These are phyloP conservation scores for Squalus acanthias DNA, from an alignment of 2,797 vertebrate species.

Conservation along the genomic window DNA sequence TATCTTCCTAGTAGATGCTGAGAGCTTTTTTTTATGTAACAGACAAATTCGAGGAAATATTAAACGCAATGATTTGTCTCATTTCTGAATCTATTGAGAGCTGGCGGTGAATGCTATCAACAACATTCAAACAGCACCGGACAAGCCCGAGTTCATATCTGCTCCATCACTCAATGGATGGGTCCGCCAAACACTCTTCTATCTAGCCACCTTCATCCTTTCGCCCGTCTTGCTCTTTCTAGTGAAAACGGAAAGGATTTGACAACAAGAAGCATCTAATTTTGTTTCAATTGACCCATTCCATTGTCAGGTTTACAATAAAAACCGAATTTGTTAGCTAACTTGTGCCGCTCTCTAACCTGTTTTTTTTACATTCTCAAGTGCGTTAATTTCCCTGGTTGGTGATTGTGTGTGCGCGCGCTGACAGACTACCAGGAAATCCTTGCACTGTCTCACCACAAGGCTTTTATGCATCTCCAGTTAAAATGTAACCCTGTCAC, in stretches of 20 bases:
- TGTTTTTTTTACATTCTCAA: neutral
- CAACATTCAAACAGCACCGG: neutral
- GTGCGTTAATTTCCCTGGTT: neutral
- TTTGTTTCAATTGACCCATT: neutral
- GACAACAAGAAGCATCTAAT: neutral
- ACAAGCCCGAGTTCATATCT: neutral
- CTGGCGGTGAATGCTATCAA: neutral
- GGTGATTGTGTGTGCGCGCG: neutral
- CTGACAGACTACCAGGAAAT: neutral
- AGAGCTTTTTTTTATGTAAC: neutral
- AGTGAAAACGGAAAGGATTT: neutral
- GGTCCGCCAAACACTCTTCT: neutral
- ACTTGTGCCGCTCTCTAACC: no score
- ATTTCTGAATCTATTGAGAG: neutral
- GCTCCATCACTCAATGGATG: neutral
- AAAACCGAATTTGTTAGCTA: neutral
- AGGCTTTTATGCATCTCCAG: constrained; percentile 9
- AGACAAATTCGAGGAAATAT: no score
- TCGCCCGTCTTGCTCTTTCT: neutral
- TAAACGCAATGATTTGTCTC: neutral
- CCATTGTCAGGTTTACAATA: no score
- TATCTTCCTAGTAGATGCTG: neutral
- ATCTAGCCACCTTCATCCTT: neutral
- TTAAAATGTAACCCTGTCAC: constrained; percentile 26
- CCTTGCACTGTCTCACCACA: neutral